Evolutionary conservation across 2,797 vertebrate species (phyloP).

Genomic region (Sylvia borin): DNA sequence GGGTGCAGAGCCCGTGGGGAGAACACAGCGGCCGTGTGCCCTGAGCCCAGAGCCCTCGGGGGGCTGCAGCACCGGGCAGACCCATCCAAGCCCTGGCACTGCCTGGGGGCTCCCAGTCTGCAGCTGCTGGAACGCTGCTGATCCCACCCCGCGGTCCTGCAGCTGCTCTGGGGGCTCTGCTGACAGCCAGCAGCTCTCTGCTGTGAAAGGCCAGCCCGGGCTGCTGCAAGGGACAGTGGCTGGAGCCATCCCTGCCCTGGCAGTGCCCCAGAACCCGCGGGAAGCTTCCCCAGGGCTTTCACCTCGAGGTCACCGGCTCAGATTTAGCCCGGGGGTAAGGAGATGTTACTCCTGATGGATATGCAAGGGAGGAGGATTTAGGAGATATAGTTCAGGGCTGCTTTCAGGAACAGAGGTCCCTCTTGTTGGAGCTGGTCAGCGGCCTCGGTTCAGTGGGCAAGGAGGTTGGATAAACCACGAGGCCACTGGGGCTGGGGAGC

Average conservation of each 20-base stretch:
- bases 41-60: fast-evolving
- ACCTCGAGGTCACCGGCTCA: neutral
- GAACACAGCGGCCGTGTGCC: neutral
- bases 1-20: neutral
- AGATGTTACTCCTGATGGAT: neutral
- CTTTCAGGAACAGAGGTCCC: neutral
- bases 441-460: neutral
- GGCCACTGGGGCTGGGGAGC: neutral
- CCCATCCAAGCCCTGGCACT: fast-evolving
- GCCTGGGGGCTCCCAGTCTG: fast-evolving
- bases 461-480: neutral
- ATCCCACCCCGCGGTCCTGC: fast-evolving
- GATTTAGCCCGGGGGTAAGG: neutral
- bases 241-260: neutral
- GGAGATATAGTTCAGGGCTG: neutral
- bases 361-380: neutral
- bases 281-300: neutral
- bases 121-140: fast-evolving
- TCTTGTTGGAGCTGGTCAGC: conserved; percentile 3
- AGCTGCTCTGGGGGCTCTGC: neutral
- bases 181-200: neutral
- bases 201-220: neutral
- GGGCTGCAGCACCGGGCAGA: fast-evolving
- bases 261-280: neutral
- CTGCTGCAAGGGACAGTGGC: neutral